Conservation (phyloP, 2,888 invertebrate species). For the Peribatodes rhomboidaria region DNA sequence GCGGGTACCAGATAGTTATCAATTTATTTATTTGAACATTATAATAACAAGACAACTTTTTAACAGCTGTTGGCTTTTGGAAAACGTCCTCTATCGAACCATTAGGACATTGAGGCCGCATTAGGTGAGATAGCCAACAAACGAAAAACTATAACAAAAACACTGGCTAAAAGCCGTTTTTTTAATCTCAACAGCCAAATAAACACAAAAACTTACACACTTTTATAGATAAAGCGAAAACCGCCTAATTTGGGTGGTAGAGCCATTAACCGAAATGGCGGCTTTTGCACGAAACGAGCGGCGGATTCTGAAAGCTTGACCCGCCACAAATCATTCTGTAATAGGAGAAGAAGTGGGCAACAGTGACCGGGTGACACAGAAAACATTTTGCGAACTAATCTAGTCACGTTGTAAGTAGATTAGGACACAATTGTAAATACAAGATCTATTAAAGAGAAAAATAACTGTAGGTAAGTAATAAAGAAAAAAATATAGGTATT, state of each 20-base stretch:
- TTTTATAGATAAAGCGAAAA: slow-evolving; percentile 2
- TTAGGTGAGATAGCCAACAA: too few species aligned
- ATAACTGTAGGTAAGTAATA: too few species aligned
- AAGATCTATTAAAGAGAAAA: background rate
- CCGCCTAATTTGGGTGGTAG: slow-evolving; percentile 37
- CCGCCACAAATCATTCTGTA: slow-evolving; percentile 28
- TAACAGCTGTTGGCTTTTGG: too few species aligned
- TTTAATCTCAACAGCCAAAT: too few species aligned
- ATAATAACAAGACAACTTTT: too few species aligned
- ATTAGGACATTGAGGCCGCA: too few species aligned
- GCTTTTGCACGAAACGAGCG: slow-evolving; percentile 27
- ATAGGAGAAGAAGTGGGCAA: slow-evolving; percentile 26
- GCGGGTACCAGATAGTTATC: too few species aligned
- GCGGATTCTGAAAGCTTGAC: slow-evolving; percentile 27
- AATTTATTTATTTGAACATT: too few species aligned
- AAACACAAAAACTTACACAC: slow-evolving; percentile 3
- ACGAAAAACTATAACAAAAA: too few species aligned
- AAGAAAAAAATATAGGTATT: too few species aligned
- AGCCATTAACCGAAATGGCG: slow-evolving; percentile 33
- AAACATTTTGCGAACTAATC: background rate
- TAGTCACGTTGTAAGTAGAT: background rate
- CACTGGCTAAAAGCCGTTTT: too few species aligned
- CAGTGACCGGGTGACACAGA: slow-evolving; percentile 16
- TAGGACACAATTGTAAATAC: background rate
- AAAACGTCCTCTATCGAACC: too few species aligned